Base-by-base conservation (phyloP, 2,888 invertebrate genomes). In the Copidosoma aretas region DNA sequence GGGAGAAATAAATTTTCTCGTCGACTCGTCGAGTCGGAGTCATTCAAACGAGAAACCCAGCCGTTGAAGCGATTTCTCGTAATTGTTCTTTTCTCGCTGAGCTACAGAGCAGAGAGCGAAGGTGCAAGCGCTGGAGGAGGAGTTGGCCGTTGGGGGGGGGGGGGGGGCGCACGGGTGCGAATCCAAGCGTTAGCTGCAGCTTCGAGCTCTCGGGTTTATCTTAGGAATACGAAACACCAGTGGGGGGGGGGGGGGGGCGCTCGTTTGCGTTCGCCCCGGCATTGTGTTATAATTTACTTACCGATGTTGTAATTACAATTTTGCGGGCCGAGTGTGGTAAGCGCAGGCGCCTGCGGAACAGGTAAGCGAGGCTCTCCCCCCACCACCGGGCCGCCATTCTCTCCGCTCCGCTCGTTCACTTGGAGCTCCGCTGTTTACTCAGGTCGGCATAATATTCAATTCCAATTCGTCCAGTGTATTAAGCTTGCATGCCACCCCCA, bases 271-370 rank as follows among this genome's bases (percentile, higher is more conserved):
- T 60, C 24, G 68, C 75, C 73, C 67, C 75, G 74, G 80, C 79
- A 81, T 82, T 83, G 82, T 82, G 82, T 82, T 82, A 82, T 83
- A 83, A 83, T 83, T 83, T 82, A 83, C 83, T 82, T 82, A 82
- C 82, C 80, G 78, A 80, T 81, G 81, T 82, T 83, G 81, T 82
- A 83, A 82, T 83, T 83, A 82, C 81, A 83, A 82, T 82, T 83
- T 80, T 63, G 43, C 77, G 79, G 75, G 77, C 4, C 78, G 75
- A 77, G 78, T 78, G 77, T 73, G 32, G 74, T 69, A 67, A 67
- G 68, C 74, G 54, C 53, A 32, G 57, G 49, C 64, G 17, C 63
- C 63, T 64, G 62, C 64, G 69, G 60, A 67, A 60, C 62, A 70
- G 71, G 72, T 67, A 65, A 71, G 73, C 71, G 66, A 68, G 43